Conservation (phyloP, 2,113 vertebrate species). For the Heptranchias perlo region DNA sequence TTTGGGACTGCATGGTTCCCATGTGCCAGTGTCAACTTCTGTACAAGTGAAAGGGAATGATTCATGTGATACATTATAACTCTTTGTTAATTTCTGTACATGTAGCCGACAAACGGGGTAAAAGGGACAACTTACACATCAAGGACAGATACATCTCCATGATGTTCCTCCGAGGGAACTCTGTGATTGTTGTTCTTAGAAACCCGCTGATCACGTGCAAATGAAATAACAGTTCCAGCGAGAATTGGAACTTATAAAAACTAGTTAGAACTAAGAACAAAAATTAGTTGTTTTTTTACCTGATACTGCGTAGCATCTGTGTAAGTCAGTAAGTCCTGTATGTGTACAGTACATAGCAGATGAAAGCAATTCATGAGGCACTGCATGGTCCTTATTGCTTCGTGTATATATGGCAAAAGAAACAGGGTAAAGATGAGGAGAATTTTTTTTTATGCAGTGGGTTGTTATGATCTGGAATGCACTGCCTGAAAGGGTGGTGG, state of each 20-base stretch:
- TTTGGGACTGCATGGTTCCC: no score
- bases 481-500: no score
- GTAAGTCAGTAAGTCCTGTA: neutral
- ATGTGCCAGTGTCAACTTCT: neutral
- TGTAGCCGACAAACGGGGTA: neutral
- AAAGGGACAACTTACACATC: neutral
- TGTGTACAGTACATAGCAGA: neutral
- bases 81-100: neutral
- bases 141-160: constrained; percentile 93
- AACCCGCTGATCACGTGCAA: constrained; percentile 87
- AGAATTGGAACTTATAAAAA: constrained; percentile 21
- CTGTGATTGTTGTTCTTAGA: constrained; percentile 82
- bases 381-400: neutral
- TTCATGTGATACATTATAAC: neutral
- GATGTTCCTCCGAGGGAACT: constrained; percentile 87
- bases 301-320: neutral
- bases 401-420: no score
- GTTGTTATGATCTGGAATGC: no score
- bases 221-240: constrained; percentile 48
- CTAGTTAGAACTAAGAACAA: neutral
- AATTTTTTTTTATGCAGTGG: no score
- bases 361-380: neutral
- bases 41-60: neutral
- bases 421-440: no score
- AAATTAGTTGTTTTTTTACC: neutral